A percentile compares a stretch with the other conserved stretches of the same genome.
These are phyloP conservation scores for Yponomeuta plumbellus DNA, from an alignment of 2,888 invertebrate genomes.

Conservation along the genomic window DNA sequence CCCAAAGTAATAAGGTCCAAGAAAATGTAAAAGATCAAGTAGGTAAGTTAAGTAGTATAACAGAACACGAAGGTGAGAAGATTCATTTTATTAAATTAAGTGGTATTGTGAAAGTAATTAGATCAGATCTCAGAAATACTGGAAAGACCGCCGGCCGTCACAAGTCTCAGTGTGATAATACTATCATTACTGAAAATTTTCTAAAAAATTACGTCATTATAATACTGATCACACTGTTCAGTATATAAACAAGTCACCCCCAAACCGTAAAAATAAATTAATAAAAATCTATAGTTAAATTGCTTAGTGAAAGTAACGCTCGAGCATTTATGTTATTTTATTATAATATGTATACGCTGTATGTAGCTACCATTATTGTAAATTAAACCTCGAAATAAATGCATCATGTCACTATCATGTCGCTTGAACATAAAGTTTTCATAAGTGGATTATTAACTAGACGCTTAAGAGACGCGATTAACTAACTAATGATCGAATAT, in stretches of 20 bases:
- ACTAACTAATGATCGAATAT: conserved; percentile 56
- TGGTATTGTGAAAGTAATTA: conserved; percentile 63
- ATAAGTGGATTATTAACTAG: conserved; percentile 45
- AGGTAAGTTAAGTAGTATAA: conserved; percentile 39
- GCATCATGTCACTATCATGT: conserved; percentile 75
- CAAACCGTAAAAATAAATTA: conserved; percentile 50
- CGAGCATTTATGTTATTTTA: conserved; percentile 59
- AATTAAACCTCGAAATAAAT: conserved; percentile 74
- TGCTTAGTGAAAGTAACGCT: conserved; percentile 62
- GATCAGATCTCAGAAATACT: conserved; percentile 65
- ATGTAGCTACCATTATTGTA: conserved; percentile 70
- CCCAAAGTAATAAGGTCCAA: conserved; percentile 35
- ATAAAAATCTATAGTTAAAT: conserved; percentile 64
- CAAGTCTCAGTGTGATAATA: conserved; percentile 44
- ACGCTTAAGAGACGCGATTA: conserved; percentile 68
- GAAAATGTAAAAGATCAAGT: conserved; percentile 40
- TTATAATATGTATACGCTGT: conserved; percentile 32
- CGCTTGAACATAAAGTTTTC: conserved; percentile 60
- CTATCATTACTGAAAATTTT: conserved; percentile 44
- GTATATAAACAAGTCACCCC: conserved; percentile 29
- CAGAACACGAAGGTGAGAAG: conserved; percentile 37
- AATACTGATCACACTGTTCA: conserved; percentile 46
- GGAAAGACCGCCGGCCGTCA: conserved; percentile 36
- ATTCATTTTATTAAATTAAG: conserved; percentile 42
- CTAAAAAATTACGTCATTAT: conserved; percentile 50